Percentiles rank a stretch among this genome's conserved stretches.
phyloP scores from a whole-genome alignment of 2,888 invertebrate genomes.

The Linnaemya tessellans region DNA sequence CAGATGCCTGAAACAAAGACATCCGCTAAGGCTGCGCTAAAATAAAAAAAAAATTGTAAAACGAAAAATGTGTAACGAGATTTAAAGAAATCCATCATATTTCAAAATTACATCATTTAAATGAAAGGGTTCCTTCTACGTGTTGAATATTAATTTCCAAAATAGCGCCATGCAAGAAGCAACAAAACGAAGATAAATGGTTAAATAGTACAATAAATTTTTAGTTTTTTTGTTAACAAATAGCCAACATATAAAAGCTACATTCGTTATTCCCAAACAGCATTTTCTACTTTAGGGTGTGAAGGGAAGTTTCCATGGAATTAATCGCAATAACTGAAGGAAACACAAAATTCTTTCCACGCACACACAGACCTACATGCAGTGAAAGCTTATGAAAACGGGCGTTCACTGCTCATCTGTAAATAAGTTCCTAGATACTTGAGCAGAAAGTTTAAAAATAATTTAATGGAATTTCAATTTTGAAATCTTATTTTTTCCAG shows the following conservation, averaged over 20 bases:
- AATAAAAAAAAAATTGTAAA: background rate
- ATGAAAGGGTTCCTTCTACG: conserved; percentile 17
- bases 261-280: background rate
- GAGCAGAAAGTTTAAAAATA: too few relatives aligned
- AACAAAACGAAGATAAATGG: background rate
- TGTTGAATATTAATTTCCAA: conserved; percentile 33
- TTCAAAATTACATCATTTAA: background rate
- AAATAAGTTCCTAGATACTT: too few relatives aligned
- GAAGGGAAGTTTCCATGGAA: conserved; percentile 19
- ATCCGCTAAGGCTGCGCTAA: background rate
- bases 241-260: background rate
- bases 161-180: background rate
- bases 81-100: background rate
- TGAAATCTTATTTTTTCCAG: conserved; percentile 40
- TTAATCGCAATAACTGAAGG: conserved; percentile 29
- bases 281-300: conserved; percentile 27
- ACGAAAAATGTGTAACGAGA: background rate
- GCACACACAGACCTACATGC: background rate
- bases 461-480: background rate
- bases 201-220: background rate
- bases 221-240: background rate
- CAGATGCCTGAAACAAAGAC: too few relatives aligned
- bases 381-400: background rate
- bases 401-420: too few relatives aligned
- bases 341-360: background rate